These are phyloP conservation scores for Palloptera scutellata DNA, from an alignment of 2,888 invertebrate species.

Conservation along the genomic window DNA sequence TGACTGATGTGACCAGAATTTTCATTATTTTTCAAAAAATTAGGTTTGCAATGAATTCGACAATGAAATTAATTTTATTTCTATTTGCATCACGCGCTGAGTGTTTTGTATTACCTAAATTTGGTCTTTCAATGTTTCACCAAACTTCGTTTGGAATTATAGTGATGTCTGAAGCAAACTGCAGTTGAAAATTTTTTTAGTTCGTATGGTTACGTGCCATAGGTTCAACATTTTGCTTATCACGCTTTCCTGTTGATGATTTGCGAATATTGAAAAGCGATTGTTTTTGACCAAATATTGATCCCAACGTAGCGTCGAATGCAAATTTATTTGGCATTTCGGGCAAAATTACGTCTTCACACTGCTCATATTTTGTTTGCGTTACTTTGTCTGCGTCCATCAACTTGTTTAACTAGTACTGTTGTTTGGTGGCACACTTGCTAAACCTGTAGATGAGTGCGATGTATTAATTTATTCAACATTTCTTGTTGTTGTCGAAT, in stretches of 20 bases:
- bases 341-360: constrained; percentile 8
- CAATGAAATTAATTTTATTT: constrained; percentile 27
- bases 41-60: constrained; percentile 18
- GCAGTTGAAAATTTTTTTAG: constrained; percentile 33
- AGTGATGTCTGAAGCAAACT: constrained; percentile 34
- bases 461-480: too few relatives aligned
- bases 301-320: background rate
- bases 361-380: background rate
- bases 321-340: constrained; percentile 10
- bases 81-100: constrained; percentile 33
- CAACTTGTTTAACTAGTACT: too few relatives aligned
- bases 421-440: too few relatives aligned
- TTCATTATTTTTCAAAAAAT: constrained; percentile 18
- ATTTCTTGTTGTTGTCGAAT: too few relatives aligned
- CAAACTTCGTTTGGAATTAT: constrained; percentile 30
- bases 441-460: too few relatives aligned
- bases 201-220: too few relatives aligned
- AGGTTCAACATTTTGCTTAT: constrained; percentile 2
- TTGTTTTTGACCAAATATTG: constrained; percentile 16
- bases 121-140: constrained; percentile 27
- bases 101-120: constrained; percentile 13
- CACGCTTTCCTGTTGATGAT: background rate
- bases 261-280: constrained; percentile 11
- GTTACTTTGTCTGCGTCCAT: background rate
- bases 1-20: constrained; percentile 31